Conservation (phyloP, 1,140 invertebrate genomes). For the Cephus cinctus region DNA sequence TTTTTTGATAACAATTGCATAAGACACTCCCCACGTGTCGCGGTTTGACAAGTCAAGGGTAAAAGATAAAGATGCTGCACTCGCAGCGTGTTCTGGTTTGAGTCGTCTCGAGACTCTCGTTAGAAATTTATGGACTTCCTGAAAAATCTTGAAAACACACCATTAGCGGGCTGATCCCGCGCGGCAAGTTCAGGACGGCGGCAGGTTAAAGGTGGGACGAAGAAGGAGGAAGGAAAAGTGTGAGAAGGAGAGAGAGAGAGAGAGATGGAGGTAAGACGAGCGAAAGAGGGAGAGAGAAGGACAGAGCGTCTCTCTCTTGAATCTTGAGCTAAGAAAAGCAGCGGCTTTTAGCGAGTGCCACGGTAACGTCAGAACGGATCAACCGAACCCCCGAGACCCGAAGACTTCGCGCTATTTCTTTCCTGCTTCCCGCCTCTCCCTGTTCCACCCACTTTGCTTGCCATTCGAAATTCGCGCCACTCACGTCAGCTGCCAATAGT, state of each 20-base stretch:
- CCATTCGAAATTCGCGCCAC: too few species aligned
- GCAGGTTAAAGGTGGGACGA: too few species aligned
- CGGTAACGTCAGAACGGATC: conserved; percentile 18
- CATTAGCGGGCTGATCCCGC: conserved; percentile 15
- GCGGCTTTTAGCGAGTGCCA: conserved; percentile 17
- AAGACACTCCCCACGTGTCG: too few species aligned
- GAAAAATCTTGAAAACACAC: conserved; percentile 9
- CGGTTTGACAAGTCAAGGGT: too few species aligned
- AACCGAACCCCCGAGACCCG: too few species aligned
- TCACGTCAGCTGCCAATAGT: too few species aligned
- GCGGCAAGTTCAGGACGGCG: not conserved
- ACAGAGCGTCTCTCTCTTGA: conserved; percentile 8
- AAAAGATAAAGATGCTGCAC: too few species aligned
- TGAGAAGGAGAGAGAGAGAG: conserved; percentile 6
- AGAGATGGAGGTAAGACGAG: not conserved
- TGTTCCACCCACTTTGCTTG: too few species aligned
- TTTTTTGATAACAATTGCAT: too few species aligned
- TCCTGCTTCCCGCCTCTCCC: too few species aligned
- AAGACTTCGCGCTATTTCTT: too few species aligned
- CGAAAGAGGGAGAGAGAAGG: not conserved
- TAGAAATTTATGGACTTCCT: conserved; percentile 5
- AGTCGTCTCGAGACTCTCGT: not conserved
- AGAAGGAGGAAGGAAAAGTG: conserved; percentile 6
- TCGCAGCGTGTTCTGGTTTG: too few species aligned
- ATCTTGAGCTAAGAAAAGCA: conserved; percentile 5